Percentiles rank a stretch among this genome's conserved stretches.
Conservation (phyloP, 35 echinoderm and acorn worm genomes). For the Strongylocentrotus purpuratus region DNA sequence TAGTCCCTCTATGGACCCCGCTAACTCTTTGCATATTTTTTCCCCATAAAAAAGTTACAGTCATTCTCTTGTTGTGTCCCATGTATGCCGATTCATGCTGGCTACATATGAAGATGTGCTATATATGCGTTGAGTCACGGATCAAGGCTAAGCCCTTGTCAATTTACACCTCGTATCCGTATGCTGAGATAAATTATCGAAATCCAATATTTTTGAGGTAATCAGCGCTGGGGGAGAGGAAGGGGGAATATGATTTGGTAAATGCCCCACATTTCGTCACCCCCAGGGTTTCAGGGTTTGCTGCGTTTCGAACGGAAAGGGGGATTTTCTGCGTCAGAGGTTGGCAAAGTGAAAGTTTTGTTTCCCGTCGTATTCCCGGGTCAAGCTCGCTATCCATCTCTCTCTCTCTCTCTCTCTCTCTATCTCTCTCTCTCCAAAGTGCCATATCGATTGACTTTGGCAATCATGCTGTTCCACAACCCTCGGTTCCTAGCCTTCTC, state of each 20-base stretch:
- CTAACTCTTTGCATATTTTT: no score
- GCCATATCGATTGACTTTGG: no score
- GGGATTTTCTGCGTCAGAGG: background rate
- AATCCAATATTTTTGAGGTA: slow-evolving; percentile 6
- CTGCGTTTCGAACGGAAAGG: background rate
- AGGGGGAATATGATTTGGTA: background rate
- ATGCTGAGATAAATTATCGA: background rate
- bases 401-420: no score
- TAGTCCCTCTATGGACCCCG: no score
- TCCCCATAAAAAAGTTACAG: background rate
- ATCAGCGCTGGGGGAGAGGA: slow-evolving; percentile 6
- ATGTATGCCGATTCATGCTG: background rate
- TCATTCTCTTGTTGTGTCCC: background rate
- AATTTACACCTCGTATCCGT: background rate
- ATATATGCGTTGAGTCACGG: background rate
- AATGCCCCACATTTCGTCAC: background rate
- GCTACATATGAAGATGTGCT: background rate
- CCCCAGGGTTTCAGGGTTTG: background rate
- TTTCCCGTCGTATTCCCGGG: background rate
- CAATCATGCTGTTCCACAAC: no score
- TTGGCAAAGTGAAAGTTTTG: background rate
- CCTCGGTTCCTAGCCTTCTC: no score
- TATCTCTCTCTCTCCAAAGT: no score
- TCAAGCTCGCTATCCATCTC: no score
- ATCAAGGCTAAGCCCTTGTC: background rate